A percentile compares a stretch with the other conserved stretches of the same genome.
Evolutionary conservation across 2,888 invertebrate species (phyloP).

Genomic region (Callimorpha dominula): DNA sequence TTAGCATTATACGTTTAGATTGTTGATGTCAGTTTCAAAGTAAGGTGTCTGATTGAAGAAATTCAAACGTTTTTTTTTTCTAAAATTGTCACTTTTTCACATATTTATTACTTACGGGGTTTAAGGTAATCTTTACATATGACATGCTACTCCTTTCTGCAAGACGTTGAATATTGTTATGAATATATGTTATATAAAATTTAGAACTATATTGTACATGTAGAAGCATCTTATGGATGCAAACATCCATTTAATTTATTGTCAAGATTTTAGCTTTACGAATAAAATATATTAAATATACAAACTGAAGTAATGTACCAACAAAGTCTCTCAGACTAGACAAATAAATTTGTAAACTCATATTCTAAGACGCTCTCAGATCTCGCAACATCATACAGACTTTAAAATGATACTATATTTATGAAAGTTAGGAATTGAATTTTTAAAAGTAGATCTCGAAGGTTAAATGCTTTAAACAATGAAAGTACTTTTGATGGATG

Average conservation of each 20-base stretch:
- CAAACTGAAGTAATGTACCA: not conserved
- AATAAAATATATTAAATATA: not conserved
- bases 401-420: conserved; percentile 1
- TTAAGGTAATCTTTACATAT: not conserved
- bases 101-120: not conserved
- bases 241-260: not conserved
- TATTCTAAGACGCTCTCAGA: not conserved
- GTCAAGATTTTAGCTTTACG: not conserved
- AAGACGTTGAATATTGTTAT: not conserved
- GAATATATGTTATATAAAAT: too few species aligned
- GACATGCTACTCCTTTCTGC: not conserved
- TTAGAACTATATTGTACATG: not conserved
- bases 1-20: too few species aligned
- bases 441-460: not conserved
- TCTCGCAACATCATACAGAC: not conserved
- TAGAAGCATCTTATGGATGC: not conserved
- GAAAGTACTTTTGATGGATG: not conserved
- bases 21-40: too few species aligned
- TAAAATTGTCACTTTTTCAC: not conserved
- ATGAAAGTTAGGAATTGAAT: not conserved
- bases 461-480: not conserved
- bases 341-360: conserved; percentile 4
- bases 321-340: conserved; percentile 1
- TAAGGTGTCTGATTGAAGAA: too few species aligned
- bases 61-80: too few species aligned